phyloP scores from a whole-genome alignment of 2,113 vertebrate species.

The Apodemus speciosus region DNA sequence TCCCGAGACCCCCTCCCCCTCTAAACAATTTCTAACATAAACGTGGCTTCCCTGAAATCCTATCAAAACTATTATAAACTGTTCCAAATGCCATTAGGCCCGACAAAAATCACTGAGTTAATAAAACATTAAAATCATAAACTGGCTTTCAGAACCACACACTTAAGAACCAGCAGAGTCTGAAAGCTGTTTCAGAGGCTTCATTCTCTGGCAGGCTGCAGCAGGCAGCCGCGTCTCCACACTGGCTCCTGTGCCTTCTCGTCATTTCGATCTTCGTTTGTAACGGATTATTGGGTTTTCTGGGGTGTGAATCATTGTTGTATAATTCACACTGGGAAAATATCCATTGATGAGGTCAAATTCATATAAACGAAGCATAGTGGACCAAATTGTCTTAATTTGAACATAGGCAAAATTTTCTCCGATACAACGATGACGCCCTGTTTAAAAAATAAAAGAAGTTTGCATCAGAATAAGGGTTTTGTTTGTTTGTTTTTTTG shows the following conservation, averaged over 20 bases:
- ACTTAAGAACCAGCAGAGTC: conserved; percentile 14
- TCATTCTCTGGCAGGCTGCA: conserved; percentile 41
- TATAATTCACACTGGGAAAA: conserved; percentile 96
- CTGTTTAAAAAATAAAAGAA: conserved; percentile 80
- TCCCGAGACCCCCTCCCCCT: neutral
- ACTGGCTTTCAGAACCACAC: conserved; percentile 58
- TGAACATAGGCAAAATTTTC: conserved; percentile 99
- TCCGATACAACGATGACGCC: conserved; percentile 97
- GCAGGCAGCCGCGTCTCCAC: neutral
- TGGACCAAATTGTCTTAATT: conserved; percentile 99
- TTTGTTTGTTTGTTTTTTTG: too few relatives aligned
- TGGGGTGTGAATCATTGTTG: conserved; percentile 98
- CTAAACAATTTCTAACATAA: conserved; percentile 18
- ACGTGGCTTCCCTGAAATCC: conserved; percentile 30
- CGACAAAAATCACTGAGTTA: conserved; percentile 44
- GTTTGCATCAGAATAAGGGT: neutral
- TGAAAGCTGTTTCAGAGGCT: conserved; percentile 3
- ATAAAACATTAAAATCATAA: conserved; percentile 49
- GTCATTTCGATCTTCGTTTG: conserved; percentile 80
- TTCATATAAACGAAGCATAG: conserved; percentile 93
- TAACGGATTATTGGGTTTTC: conserved; percentile 94
- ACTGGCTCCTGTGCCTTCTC: neutral
- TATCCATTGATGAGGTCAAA: conserved; percentile 94
- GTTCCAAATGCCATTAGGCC: conserved; percentile 42
- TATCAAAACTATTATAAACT: conserved; percentile 64